These are phyloP conservation scores for Drosophila borborema DNA, from an alignment of 2,888 invertebrate species.

Conservation along the genomic window DNA sequence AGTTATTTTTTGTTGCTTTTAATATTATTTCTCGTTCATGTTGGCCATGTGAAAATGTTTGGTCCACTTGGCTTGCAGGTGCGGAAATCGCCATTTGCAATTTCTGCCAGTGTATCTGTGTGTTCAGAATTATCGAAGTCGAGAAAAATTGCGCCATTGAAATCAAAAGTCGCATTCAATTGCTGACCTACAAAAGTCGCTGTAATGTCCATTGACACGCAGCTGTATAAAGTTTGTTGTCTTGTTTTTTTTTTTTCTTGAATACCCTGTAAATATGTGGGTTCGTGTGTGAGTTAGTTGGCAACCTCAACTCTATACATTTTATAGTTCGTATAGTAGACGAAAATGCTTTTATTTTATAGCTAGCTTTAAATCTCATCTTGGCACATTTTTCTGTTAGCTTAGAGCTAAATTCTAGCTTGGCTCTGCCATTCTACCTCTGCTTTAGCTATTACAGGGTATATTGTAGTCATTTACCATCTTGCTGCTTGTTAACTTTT, in stretches of 20 bases:
- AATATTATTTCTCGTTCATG: constrained; percentile 12
- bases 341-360: too few species aligned
- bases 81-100: constrained; percentile 38
- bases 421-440: too few species aligned
- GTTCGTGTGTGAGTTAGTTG: not conserved
- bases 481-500: not conserved
- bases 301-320: not conserved
- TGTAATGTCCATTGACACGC: constrained; percentile 28
- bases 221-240: constrained; percentile 13
- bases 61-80: constrained; percentile 43
- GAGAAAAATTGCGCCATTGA: constrained; percentile 52
- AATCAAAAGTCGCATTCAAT: constrained; percentile 55
- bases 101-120: not conserved
- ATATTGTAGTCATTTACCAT: not conserved
- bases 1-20: constrained; percentile 16
- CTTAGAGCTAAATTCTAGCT: not conserved
- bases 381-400: not conserved
- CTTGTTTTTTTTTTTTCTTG: not conserved
- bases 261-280: constrained; percentile 36
- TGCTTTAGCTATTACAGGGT: constrained; percentile 8
- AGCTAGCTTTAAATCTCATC: too few species aligned
- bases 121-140: constrained; percentile 14
- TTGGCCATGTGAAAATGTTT: constrained; percentile 36
- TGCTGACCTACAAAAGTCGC: constrained; percentile 58
- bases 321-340: too few species aligned